Evolutionary conservation across 2,888 invertebrate species (phyloP).

Genomic region (Argynnis bischoffii): DNA sequence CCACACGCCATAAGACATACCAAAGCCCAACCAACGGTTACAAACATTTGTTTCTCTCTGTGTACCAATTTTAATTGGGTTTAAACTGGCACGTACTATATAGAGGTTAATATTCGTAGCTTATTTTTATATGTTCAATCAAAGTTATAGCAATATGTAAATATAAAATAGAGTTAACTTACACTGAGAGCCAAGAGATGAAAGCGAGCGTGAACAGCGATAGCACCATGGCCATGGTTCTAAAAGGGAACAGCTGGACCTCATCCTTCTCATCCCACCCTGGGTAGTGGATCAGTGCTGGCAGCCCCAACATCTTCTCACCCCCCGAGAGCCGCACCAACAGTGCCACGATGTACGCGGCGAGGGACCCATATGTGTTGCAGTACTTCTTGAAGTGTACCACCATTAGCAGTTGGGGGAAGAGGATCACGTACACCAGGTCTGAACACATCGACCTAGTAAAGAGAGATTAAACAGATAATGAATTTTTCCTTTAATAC

Average conservation of each 20-base stretch:
- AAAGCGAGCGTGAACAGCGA: conserved; percentile 90
- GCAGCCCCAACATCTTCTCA: conserved; percentile 91
- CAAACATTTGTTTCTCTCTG: too few species aligned
- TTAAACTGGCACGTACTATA: too few species aligned
- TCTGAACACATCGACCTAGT: conserved; percentile 98
- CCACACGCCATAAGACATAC: too few species aligned
- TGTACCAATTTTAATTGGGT: too few species aligned
- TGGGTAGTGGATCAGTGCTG: conserved; percentile 93
- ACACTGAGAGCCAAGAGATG: conserved; percentile 92
- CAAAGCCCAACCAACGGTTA: too few species aligned
- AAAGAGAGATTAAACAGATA: conserved; percentile 3
- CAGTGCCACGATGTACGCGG: conserved; percentile 93
- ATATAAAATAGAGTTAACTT: conserved; percentile 47
- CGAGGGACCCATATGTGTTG: conserved; percentile 98
- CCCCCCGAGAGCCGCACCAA: conserved; percentile 92
- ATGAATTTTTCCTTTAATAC: too few species aligned
- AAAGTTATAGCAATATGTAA: too few species aligned
- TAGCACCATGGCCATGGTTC: conserved; percentile 96
- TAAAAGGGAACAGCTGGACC: conserved; percentile 96
- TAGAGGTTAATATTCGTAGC: too few species aligned
- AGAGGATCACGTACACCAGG: conserved; percentile 98
- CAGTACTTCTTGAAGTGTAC: conserved; percentile 96
- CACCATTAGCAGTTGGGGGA: conserved; percentile 98
- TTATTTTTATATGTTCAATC: too few species aligned
- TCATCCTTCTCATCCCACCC: conserved; percentile 90